These are phyloP conservation scores for Alsophila aescularia DNA, from an alignment of 2,888 invertebrate species.

Conservation along the genomic window DNA sequence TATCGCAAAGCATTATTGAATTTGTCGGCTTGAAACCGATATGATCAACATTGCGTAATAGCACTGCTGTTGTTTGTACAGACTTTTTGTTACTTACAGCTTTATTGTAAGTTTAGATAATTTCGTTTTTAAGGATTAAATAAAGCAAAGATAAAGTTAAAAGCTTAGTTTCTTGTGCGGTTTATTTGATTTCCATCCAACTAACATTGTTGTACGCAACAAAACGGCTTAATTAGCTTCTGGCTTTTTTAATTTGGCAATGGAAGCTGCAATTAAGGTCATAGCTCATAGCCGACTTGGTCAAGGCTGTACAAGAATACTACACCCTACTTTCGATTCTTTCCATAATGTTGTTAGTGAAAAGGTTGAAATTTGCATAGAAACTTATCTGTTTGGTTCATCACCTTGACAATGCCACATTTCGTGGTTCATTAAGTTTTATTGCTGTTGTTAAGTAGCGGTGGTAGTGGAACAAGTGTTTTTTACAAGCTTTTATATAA, in stretches of 20 bases:
- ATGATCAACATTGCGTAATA: too few relatives aligned
- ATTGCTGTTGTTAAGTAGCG: slow-evolving; percentile 3
- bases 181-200: background rate
- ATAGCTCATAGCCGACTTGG: background rate
- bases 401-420: background rate
- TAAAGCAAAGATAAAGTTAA: too few relatives aligned
- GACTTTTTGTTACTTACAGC: too few relatives aligned
- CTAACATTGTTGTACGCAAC: background rate
- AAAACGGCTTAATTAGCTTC: background rate
- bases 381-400: background rate
- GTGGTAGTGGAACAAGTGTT: background rate
- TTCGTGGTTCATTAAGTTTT: slow-evolving; percentile 18
- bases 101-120: too few relatives aligned
- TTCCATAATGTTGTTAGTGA: background rate
- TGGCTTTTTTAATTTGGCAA: too few relatives aligned
- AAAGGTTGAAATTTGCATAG: slow-evolving; percentile 16
- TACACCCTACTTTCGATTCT: slow-evolving; percentile 2
- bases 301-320: slow-evolving; percentile 23
- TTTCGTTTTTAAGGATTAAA: too few relatives aligned
- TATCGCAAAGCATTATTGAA: too few relatives aligned
- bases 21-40: too few relatives aligned
- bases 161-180: too few relatives aligned
- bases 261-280: slow-evolving; percentile 19
- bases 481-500: background rate
- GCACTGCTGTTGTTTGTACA: too few relatives aligned